Base-by-base conservation (phyloP, 2,888 invertebrate genomes). In the Andrena marginata region DNA sequence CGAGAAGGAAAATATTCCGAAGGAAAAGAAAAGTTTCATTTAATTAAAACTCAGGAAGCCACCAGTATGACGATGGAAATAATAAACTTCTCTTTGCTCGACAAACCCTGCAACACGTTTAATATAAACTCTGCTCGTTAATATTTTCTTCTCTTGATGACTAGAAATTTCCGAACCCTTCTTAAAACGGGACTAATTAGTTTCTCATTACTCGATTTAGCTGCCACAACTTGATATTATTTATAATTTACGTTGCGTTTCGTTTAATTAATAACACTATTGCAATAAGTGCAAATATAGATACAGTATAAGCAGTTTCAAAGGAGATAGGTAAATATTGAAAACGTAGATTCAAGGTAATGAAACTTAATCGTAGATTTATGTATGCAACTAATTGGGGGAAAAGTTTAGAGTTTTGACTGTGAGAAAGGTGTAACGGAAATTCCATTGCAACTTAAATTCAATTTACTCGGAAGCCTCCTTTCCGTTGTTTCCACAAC, bases 381-480 rank as follows among this genome's bases (percentile, higher is more conserved):
- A 42, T 5, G 42, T 42, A 42, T 42, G 1, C 13, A 42, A 42
- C 4, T 42, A 42, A 42, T 16, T 16, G 4, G 1, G 42, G 42
- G 42, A 42, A 16, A 16, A 42, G 13, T 1, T 42, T 16, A 16
- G 5, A 16, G 4, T 42, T 54, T 65, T 29, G 26, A 3, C n/a
- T 20, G 56, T 7, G 59, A 31, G 29, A 7, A 77, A 26, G 31
- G n/a, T 29, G 23, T 23, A 67, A 64, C 59, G 65, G 72, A 35
- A 56, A 56, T 70, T 65, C 62, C 69, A 60, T 72, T 68, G n/a
- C 5, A 69, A 31, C 48, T 49, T 20, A 49, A 49, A 76, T 82
- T 82, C 63, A 77, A 79, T 79, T 82, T 78, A 76, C 56, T 33
- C 49, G 54, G 62, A 65, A 33, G 29, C 20, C 26, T 20, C 65